Evolutionary conservation across 2,797 vertebrate species (phyloP), one percentile per base, ranked within the genome.

Genomic region (Melanogrammus aeglefinus): DNA sequence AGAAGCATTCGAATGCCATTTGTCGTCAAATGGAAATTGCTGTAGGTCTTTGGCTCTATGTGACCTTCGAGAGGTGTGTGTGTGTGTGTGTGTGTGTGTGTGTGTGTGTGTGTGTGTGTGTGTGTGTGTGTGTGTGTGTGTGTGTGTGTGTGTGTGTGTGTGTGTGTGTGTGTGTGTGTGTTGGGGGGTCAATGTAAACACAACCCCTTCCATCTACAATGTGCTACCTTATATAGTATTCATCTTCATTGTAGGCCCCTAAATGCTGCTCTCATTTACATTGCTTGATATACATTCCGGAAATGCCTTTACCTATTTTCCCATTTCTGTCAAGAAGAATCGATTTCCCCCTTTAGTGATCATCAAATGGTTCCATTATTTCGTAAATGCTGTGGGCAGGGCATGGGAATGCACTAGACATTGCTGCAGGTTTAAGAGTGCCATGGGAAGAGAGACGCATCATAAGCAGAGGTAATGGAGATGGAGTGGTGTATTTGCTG

Each of bases 401-500:
- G 76, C 51, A 74, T 72, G 27, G 38, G 66, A 78, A 79, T 81
- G 77, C 79, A 78, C 78, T 69, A 86, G 85, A 78, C 89, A 89
- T 92, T 90, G 79, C 74, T 83, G 74, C 83, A 82, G 82, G 51
- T 57, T 85, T 77, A 90, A 86, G 82, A 83, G 86, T 86, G 88
- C 83, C 79, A 77, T 75, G 88, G 82, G 77, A 87, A 86, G 81
- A 85, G 81, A 79, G 83, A 88, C 14, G 86, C 82, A 80, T 78
- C 86, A 85, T 87, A 89, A 89, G 89, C 80, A 47, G 72, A 82
- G 77, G 86, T 92, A 94, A 94, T 92, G 89, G 91, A 91, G 84
- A 87, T 88, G 86, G 89, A 92, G 91, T 92, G 92, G 88, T 78
- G 80, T 87, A 88, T 90, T 92, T 89, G 86, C 86, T 88, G 83